phyloP scores from a whole-genome alignment of 2,888 invertebrate genomes.

The Ichneumoninae sp. region DNA sequence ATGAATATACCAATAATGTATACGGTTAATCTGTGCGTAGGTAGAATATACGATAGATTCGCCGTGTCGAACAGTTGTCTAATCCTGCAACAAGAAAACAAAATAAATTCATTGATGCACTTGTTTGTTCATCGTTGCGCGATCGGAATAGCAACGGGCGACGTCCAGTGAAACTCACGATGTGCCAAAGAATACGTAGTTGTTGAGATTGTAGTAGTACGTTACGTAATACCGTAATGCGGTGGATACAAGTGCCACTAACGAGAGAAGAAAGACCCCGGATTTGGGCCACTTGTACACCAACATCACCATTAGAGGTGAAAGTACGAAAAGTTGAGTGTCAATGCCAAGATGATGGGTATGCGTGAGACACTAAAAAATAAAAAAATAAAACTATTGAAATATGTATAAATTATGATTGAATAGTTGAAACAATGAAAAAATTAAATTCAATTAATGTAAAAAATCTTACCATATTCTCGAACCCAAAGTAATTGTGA shows the following conservation, averaged over 20 bases:
- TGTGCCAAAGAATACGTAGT: conserved; percentile 89
- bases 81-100: conserved; percentile 85
- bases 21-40: conserved; percentile 88
- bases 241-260: conserved; percentile 86
- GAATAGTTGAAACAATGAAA: neutral
- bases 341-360: conserved; percentile 91
- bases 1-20: conserved; percentile 89
- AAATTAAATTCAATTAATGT: neutral
- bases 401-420: neutral
- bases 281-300: conserved; percentile 88
- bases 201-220: conserved; percentile 86
- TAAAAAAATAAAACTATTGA: conserved; percentile 36
- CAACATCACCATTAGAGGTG: conserved; percentile 87
- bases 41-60: conserved; percentile 89
- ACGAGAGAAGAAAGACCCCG: conserved; percentile 84
- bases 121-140: neutral
- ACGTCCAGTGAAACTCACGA: conserved; percentile 85
- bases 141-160: conserved; percentile 17
- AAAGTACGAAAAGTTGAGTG: conserved; percentile 88
- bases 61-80: conserved; percentile 89
- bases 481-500: conserved; percentile 90
- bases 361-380: conserved; percentile 88
- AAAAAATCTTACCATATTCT: conserved; percentile 87
- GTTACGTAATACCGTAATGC: conserved; percentile 88
- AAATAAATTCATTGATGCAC: neutral